A percentile compares a stretch with the other conserved stretches of the same genome.
phyloP scores from a whole-genome alignment of 2,113 vertebrate genomes.

The Paradoxurus hermaphroditus region DNA sequence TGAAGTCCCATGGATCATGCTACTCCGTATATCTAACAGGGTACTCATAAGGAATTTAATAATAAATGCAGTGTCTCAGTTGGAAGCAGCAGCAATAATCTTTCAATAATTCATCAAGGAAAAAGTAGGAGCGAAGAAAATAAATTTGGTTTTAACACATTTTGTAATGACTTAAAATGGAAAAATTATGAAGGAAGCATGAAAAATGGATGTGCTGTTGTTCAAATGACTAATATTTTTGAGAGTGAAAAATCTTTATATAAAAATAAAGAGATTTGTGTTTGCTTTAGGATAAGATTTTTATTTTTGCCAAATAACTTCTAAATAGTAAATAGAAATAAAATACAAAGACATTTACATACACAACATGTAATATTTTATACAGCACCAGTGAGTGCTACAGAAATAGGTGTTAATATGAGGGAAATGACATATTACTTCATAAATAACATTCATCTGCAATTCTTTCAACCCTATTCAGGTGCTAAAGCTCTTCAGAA shows the following conservation, averaged over 20 bases:
- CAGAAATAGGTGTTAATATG: conserved; percentile 38
- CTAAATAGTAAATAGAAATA: conserved; percentile 4
- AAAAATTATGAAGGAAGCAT: conserved; percentile 57
- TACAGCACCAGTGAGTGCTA: background rate
- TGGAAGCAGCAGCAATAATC: conserved; percentile 44
- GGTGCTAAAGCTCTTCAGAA: background rate
- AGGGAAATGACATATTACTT: conserved; percentile 46
- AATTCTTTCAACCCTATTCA: conserved; percentile 35
- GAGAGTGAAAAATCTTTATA: background rate
- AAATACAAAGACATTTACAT: conserved; percentile 51
- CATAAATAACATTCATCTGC: conserved; percentile 42
- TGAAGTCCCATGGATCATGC: background rate
- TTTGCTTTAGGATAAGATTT: background rate
- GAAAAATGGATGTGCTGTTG: conserved; percentile 29
- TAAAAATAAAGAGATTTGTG: conserved; percentile 25
- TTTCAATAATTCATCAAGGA: conserved; percentile 61
- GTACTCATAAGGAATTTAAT: conserved; percentile 14
- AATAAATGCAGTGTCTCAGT: conserved; percentile 1
- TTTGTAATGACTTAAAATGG: conserved; percentile 50
- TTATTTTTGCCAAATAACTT: conserved; percentile 31
- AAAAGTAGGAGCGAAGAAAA: conserved; percentile 45
- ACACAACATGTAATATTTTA: conserved; percentile 35
- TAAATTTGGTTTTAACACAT: conserved; percentile 29
- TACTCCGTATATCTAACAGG: background rate
- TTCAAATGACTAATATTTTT: conserved; percentile 45